Evolutionary conservation across 1,140 invertebrate genomes (phyloP).

Genomic region (Vanessa tameamea): DNA sequence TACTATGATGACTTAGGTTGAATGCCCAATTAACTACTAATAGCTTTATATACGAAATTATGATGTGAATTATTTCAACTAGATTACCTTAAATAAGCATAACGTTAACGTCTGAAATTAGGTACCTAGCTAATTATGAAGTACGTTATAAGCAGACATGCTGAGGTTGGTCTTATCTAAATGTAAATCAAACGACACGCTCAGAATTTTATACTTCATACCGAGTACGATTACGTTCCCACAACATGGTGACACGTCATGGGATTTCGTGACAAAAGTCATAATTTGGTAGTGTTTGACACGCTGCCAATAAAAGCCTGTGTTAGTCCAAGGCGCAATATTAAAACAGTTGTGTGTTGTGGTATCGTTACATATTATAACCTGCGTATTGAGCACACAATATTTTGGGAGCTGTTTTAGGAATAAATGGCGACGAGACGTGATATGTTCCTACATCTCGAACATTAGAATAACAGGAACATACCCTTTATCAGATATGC

Average conservation of each 20-base stretch:
- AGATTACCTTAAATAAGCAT: not conserved
- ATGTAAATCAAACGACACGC: constrained; percentile 43
- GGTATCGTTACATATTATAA: too few relatives aligned
- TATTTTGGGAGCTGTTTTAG: too few relatives aligned
- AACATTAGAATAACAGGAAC: too few relatives aligned
- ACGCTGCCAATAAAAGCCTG: constrained; percentile 22
- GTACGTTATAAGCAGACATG: constrained; percentile 7
- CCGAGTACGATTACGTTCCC: constrained; percentile 38
- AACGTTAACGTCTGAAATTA: constrained; percentile 18
- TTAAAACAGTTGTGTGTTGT: not conserved
- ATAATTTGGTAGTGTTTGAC: constrained; percentile 37
- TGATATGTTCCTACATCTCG: too few relatives aligned
- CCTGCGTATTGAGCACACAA: too few relatives aligned
- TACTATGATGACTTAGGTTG: constrained; percentile 12
- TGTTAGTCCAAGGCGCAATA: not conserved
- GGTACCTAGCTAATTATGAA: constrained; percentile 23
- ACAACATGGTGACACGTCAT: constrained; percentile 41
- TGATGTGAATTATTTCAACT: constrained; percentile 1
- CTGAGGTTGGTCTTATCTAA: constrained; percentile 39
- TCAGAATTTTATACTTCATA: constrained; percentile 40
- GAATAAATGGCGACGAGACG: too few relatives aligned
- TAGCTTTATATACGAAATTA: constrained; percentile 15
- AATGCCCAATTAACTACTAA: constrained; percentile 16
- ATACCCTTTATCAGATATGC: too few relatives aligned
- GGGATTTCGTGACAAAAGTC: constrained; percentile 47